Conservation (phyloP, 2,888 invertebrate species). For the Agrochola litura region DNA sequence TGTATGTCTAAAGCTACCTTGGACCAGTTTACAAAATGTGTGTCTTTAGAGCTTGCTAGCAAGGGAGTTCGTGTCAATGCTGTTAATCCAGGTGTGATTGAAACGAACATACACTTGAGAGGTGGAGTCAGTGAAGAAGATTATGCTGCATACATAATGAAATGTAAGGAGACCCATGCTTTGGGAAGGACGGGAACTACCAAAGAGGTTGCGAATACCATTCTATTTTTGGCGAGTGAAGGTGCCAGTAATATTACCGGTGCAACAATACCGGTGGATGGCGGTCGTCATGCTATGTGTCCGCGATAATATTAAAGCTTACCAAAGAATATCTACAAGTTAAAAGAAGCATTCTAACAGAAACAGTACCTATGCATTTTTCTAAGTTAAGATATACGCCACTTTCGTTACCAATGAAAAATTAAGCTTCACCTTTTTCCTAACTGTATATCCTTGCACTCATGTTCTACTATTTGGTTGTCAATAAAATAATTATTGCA, state of each 20-base stretch:
- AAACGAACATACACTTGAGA: constrained; percentile 91
- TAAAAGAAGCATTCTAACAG: not conserved
- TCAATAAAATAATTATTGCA: constrained; percentile 7
- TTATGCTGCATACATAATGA: constrained; percentile 95
- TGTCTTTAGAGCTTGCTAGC: constrained; percentile 94
- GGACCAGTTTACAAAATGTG: constrained; percentile 97
- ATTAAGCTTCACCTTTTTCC: not conserved
- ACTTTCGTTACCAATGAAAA: not conserved
- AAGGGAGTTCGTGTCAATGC: constrained; percentile 95
- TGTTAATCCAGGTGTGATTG: constrained; percentile 96
- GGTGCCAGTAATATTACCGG: constrained; percentile 96
- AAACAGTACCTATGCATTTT: not conserved
- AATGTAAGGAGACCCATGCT: constrained; percentile 95
- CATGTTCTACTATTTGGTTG: constrained; percentile 12
- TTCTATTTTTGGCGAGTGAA: constrained; percentile 96
- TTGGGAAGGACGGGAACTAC: constrained; percentile 95
- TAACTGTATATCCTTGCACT: not conserved
- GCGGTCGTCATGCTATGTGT: constrained; percentile 96
- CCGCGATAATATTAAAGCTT: constrained; percentile 91
- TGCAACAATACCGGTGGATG: constrained; percentile 95
- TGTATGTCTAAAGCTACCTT: constrained; percentile 96
- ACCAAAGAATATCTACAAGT: not conserved
- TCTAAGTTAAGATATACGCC: not conserved
- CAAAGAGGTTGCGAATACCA: constrained; percentile 96
- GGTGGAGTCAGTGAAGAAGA: constrained; percentile 94